Base-by-base conservation (phyloP, 2,113 vertebrate genomes). In the Morone saxatilis region DNA sequence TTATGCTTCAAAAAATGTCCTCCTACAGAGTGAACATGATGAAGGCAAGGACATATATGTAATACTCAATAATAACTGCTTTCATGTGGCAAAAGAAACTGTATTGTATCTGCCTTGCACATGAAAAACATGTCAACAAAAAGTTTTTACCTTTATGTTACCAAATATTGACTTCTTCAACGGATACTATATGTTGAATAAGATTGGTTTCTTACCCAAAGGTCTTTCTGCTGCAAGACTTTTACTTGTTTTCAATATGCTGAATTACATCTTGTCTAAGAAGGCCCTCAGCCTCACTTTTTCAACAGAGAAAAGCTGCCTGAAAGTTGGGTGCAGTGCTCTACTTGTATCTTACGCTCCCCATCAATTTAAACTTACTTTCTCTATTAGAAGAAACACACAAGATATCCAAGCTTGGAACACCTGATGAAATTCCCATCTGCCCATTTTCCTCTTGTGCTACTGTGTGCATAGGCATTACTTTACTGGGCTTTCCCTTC, bases 381-480 rank as follows among this genome's bases (percentile, higher is more conserved):
- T 41, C 17, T 4, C n/a, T 0, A 56, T 16, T 53, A 1, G 25
- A 60, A 41, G 38, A 79, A 31, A 66, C 19, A 19, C 2, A 9
- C n/a, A 36, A n/a, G 56, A 62, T 7, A 56, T 75, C 0, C 41
- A 62, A 70, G 48, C 41, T 57, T 43, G 25, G 66, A 81, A 75
- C 53, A 76, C 71, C 14, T 76, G 80, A 78, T 63, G 50, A 81
- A 78, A 87, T 85, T 85, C 68, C 59, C 81, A 69, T 51, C 51
- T 75, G 31, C 59, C 20, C 67, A 17, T 79, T 68, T 43, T 25
- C 17, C 67, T 47, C 63, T 76, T 77, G 20, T 62, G 38, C 71
- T 20, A 9, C 65, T 63, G 6, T 47, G 63, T 56, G 70, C 36
- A 84, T 48, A 70, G 38, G 7, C 51, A 9, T 56, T 25, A 25